Conservation (phyloP, 2,113 vertebrate species). For the Propithecus coquereli region DNA sequence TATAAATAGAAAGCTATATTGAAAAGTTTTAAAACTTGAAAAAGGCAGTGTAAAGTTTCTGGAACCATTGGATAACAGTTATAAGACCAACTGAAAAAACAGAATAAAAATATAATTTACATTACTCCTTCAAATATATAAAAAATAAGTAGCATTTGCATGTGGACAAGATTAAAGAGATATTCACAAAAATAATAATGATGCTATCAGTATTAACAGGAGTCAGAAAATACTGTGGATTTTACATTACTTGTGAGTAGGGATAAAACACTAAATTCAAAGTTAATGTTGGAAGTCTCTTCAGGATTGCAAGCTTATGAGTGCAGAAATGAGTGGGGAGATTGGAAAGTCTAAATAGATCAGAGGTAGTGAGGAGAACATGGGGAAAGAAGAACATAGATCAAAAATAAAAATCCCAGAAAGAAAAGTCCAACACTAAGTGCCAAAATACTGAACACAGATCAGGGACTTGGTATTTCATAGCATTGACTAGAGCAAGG, state of each 20-base stretch:
- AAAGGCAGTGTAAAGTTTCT: neutral
- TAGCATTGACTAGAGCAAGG: neutral
- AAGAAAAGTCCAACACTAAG: neutral
- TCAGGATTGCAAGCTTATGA: neutral
- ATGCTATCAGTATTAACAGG: neutral
- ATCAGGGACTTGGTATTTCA: neutral
- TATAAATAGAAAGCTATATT: neutral
- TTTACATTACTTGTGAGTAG: neutral
- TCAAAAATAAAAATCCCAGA: neutral
- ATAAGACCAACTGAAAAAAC: neutral
- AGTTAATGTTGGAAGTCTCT: neutral
- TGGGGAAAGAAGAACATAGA: neutral
- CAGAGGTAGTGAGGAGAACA: neutral
- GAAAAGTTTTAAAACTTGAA: slow-evolving; percentile 39
- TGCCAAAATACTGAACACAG: neutral
- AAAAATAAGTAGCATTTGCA: neutral
- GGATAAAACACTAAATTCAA: neutral
- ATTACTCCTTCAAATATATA: neutral
- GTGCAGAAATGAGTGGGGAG: neutral
- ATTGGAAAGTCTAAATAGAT: neutral
- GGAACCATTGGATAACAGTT: neutral
- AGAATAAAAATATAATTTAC: neutral
- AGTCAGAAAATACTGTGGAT: neutral
- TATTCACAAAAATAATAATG: neutral
- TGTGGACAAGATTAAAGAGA: neutral